Evolutionary conservation across 2,797 vertebrate species (phyloP).

Genomic region (Cyprinodon diabolis): DNA sequence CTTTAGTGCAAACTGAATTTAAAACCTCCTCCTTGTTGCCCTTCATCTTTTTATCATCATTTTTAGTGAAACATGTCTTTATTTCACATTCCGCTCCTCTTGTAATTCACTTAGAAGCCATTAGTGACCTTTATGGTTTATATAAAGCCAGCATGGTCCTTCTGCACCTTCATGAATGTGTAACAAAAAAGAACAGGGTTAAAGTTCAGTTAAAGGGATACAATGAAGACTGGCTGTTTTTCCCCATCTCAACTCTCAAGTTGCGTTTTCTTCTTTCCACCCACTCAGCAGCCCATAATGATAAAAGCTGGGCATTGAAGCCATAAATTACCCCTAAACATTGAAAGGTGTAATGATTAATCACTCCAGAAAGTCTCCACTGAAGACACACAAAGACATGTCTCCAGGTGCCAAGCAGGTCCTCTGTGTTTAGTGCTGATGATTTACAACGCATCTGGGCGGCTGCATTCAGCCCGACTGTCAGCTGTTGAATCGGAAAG

Average conservation of each 20-base stretch:
- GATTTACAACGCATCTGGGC: slow-evolving; percentile 63
- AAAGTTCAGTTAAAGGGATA: slow-evolving; percentile 32
- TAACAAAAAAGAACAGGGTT: slow-evolving; percentile 26
- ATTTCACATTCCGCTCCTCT: slow-evolving; percentile 11
- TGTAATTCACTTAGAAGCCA: slow-evolving; percentile 45
- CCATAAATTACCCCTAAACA: slow-evolving; percentile 64
- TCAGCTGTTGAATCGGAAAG: slow-evolving; percentile 51
- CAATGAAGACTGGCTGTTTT: slow-evolving; percentile 45
- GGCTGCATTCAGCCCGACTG: slow-evolving; percentile 11
- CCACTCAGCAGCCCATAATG: slow-evolving; percentile 50
- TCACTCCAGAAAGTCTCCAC: slow-evolving; percentile 66
- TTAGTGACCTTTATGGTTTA: slow-evolving; percentile 55
- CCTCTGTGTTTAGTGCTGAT: slow-evolving; percentile 47
- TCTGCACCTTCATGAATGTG: slow-evolving; percentile 13
- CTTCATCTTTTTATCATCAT: background rate
- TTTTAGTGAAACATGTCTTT: slow-evolving; percentile 12
- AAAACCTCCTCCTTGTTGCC: slow-evolving; percentile 4
- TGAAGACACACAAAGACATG: slow-evolving; percentile 69
- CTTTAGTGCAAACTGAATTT: slow-evolving; percentile 1
- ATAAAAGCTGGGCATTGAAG: slow-evolving; percentile 64
- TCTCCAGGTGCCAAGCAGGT: slow-evolving; percentile 56
- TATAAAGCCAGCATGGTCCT: slow-evolving; percentile 25
- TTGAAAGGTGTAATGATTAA: slow-evolving; percentile 74
- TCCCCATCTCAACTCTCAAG: slow-evolving; percentile 25
- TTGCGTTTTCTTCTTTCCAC: slow-evolving; percentile 24